Conservation (phyloP, 2,888 invertebrate genomes). For the Limnephilus rhombicus region DNA sequence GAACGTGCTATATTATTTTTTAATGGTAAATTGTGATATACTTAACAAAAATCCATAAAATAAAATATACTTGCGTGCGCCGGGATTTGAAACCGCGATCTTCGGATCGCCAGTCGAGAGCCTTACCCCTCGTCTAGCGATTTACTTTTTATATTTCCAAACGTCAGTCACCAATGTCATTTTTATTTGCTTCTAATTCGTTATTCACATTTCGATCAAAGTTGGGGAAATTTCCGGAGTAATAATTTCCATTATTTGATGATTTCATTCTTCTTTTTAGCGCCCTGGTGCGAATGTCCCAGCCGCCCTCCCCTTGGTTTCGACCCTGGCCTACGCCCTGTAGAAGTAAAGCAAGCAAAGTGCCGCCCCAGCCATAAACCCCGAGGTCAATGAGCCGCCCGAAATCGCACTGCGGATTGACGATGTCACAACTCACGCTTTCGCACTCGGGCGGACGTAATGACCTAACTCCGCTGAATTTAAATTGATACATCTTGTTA, state of each 20-base stretch:
- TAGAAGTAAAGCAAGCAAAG: background rate
- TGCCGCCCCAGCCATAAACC: constrained; percentile 6
- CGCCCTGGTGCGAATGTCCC: background rate
- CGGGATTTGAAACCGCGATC: no score
- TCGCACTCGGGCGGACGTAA: constrained; percentile 40
- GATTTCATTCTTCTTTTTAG: background rate
- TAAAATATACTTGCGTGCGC: no score
- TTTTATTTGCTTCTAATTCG: no score
- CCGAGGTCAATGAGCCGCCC: constrained; percentile 33
- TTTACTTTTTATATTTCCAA: no score
- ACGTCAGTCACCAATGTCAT: no score
- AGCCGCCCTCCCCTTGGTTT: background rate
- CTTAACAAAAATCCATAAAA: no score
- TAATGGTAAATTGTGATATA: no score
- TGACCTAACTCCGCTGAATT: constrained; percentile 44
- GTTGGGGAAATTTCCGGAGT: no score
- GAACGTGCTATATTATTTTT: no score
- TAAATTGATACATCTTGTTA: constrained; percentile 33
- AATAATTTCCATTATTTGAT: background rate
- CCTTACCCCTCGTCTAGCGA: no score
- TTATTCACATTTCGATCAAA: no score
- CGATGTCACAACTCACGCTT: constrained; percentile 32
- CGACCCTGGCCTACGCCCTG: background rate
- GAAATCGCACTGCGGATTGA: constrained; percentile 31
- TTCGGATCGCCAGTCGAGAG: no score